Evolutionary conservation across 2,797 vertebrate genomes (phyloP).

Genomic region (Bradypodion ventrale): DNA sequence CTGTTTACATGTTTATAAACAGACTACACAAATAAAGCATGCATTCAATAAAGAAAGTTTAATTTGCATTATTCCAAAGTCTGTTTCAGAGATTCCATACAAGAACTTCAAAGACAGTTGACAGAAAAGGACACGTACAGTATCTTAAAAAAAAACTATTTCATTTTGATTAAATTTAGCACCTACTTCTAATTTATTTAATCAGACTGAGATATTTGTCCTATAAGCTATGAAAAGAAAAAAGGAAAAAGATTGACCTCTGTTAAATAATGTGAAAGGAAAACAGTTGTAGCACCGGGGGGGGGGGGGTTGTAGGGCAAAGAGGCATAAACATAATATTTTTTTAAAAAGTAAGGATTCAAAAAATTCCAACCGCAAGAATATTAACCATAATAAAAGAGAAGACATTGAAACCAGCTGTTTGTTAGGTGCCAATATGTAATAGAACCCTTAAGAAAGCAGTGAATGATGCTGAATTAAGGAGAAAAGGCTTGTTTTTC

Average conservation of each 20-base stretch:
- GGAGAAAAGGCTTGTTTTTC: slow-evolving; percentile 68
- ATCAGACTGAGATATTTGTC: slow-evolving; percentile 42
- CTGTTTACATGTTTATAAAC: slow-evolving; percentile 3
- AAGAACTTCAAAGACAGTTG: slow-evolving; percentile 53
- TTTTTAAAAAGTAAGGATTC: slow-evolving; percentile 65
- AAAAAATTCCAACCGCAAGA: slow-evolving; percentile 69
- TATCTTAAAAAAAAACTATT: slow-evolving; percentile 58
- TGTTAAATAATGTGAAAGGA: slow-evolving; percentile 53
- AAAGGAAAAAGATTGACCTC: slow-evolving; percentile 10
- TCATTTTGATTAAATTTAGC: slow-evolving; percentile 48
- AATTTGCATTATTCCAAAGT: slow-evolving; percentile 60
- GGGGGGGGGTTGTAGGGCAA: slow-evolving; percentile 54
- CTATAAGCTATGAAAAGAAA: slow-evolving; percentile 52
- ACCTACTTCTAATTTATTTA: slow-evolving; percentile 47
- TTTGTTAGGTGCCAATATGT: slow-evolving; percentile 71
- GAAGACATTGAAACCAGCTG: slow-evolving; percentile 74
- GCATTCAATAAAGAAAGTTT: slow-evolving; percentile 57
- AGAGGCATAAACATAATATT: slow-evolving; percentile 69
- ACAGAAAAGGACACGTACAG: slow-evolving; percentile 57
- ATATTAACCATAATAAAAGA: slow-evolving; percentile 69
- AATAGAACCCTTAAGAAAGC: slow-evolving; percentile 75
- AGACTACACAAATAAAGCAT: background rate
- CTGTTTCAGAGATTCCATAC: slow-evolving; percentile 55
- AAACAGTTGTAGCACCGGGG: slow-evolving; percentile 50
- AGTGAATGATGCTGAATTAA: slow-evolving; percentile 67